phyloP scores from a whole-genome alignment of 1,140 invertebrate genomes.

The Dendrolimus punctatus region DNA sequence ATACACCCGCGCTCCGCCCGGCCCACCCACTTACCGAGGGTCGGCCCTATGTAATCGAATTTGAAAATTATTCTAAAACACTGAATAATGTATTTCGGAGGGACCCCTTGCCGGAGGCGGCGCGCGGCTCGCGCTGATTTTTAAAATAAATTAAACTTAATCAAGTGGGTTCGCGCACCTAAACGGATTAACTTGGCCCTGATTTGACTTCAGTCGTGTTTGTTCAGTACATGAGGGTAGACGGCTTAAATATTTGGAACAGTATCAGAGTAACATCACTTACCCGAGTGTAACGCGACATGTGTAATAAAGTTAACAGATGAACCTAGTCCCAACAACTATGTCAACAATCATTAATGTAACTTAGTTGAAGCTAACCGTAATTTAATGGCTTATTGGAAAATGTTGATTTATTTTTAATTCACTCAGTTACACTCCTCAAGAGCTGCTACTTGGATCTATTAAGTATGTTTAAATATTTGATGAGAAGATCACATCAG shows the following conservation, averaged over 20 bases:
- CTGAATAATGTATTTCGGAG: conserved; percentile 70
- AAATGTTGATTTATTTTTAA: too few species aligned
- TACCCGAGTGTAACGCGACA: background rate
- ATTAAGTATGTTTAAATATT: too few species aligned
- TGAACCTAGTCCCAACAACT: too few species aligned
- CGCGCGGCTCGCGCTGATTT: conserved; percentile 54
- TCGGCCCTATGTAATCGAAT: conserved; percentile 71
- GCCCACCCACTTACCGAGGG: conserved; percentile 68
- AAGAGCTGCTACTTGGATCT: too few species aligned
- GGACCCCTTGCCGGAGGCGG: conserved; percentile 55
- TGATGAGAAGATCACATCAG: too few species aligned
- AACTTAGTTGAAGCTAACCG: too few species aligned
- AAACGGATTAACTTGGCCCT: conserved; percentile 69
- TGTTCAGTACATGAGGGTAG: conserved; percentile 49
- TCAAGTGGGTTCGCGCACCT: conserved; percentile 68
- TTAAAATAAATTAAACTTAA: conserved; percentile 72
- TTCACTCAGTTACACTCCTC: too few species aligned
- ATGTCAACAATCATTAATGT: too few species aligned
- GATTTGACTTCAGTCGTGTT: conserved; percentile 65
- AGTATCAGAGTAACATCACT: conserved; percentile 37
- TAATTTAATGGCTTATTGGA: too few species aligned
- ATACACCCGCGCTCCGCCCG: conserved; percentile 62
- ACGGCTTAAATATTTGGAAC: conserved; percentile 52
- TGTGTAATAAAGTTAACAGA: too few species aligned
- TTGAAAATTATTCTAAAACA: conserved; percentile 73